Base-by-base conservation (phyloP, 2,113 vertebrate genomes). In the Rissa tridactyla region DNA sequence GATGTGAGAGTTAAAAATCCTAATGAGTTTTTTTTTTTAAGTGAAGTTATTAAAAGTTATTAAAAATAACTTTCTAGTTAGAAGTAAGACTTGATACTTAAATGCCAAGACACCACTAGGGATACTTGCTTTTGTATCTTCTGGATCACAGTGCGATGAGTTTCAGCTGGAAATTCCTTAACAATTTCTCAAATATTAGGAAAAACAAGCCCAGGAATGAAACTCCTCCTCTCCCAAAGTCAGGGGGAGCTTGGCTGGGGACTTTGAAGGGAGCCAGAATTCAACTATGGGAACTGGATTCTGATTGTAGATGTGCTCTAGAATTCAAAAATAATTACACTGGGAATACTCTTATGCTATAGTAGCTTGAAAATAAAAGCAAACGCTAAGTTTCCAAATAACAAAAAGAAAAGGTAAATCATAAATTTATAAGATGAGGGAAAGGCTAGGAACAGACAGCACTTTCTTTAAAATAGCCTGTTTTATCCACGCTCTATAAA, bases 21-120 rank as follows among this genome's bases (percentile, higher is more conserved):
- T 95, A 96, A 95, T 96, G 84, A 95, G 2, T 15, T 4, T 42
- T 61, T 75, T 27, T 47, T 86, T 90, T 86, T 47, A 2, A 93
- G 73, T 54, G 49, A 82, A 96, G 58, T 95, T 97, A 97, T 95
- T 94, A 96, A 61, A 95, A 96, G 42, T 94, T 96, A 93, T 96
- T 96, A 88, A 88, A 83, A 97, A 94, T 88, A 96, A 95, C 88
- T 96, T 95, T 86, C 78, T 91, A 46, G 51, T 91, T 94, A 91
- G n/a, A 97, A 96, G 64, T 80, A 95, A 94, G 96, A 92, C 82
- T 90, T 80, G 42, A 89, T 87, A 91, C 26, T 80, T 91, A 77
- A 90, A 92, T 92, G 75, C 71, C 73, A 88, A 73, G 62, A 73
- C 71, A 90, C 30, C 89, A 95, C 71, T 34, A 95, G 66, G 78